phyloP scores from a whole-genome alignment of 2,888 invertebrate genomes.

The Dolomedes plantarius region DNA sequence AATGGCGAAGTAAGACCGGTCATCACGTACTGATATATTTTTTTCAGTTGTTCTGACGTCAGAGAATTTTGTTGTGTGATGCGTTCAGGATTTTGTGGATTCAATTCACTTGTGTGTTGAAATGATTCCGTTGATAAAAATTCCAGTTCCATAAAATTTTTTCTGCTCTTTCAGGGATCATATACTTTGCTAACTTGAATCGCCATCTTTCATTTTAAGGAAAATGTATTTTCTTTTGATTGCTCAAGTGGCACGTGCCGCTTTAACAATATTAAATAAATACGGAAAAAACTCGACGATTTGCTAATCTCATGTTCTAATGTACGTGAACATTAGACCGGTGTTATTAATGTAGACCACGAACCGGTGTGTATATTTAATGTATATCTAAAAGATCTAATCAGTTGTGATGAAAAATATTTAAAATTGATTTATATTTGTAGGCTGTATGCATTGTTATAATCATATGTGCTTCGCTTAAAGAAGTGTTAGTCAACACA shows the following conservation, averaged over 20 bases:
- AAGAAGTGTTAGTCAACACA: too few relatives aligned
- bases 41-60: not conserved
- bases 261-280: not conserved
- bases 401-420: too few relatives aligned
- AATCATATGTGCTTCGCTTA: not conserved
- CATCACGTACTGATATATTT: too few relatives aligned
- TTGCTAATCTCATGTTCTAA: not conserved
- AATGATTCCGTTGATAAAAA: slow-evolving; percentile 1
- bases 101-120: not conserved
- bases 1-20: too few relatives aligned
- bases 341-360: not conserved
- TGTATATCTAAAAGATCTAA: too few relatives aligned
- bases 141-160: not conserved
- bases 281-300: not conserved
- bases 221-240: not conserved
- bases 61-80: not conserved
- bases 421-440: not conserved
- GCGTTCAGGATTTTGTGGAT: not conserved
- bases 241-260: not conserved
- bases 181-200: not conserved
- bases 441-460: not conserved
- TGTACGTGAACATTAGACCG: not conserved
- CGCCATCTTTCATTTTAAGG: not conserved
- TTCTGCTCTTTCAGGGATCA: not conserved
- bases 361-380: not conserved